Percentiles rank a stretch among this genome's conserved stretches.
phyloP scores from a whole-genome alignment of 2,113 vertebrate species.

The Thamnophis sirtalis region DNA sequence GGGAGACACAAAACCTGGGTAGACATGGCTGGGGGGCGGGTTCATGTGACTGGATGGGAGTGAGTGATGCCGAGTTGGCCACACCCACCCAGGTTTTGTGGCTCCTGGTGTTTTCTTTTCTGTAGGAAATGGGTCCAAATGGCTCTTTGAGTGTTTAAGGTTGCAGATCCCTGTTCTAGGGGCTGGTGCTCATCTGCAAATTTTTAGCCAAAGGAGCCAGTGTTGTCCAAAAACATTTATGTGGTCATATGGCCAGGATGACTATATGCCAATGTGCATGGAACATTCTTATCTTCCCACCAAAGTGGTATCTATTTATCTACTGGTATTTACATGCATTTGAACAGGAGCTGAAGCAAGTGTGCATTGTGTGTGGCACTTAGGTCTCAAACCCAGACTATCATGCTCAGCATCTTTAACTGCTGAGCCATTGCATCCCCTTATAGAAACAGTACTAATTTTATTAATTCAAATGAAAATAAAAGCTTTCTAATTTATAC shows the following conservation, averaged over 20 bases:
- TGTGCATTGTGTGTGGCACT: not conserved
- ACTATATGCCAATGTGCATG: not conserved
- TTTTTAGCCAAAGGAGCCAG: not conserved
- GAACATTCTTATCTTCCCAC: not conserved
- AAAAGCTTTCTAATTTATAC: not conserved
- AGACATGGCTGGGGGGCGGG: too few species aligned
- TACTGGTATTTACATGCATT: not conserved
- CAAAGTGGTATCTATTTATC: not conserved
- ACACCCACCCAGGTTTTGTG: too few species aligned
- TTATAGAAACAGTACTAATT: not conserved
- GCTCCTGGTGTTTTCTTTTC: too few species aligned
- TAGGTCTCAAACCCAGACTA: not conserved
- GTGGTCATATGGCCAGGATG: not conserved
- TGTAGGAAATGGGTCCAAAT: too few species aligned
- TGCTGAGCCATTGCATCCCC: not conserved
- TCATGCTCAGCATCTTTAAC: not conserved
- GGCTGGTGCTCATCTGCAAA: too few species aligned
- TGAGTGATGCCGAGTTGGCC: too few species aligned
- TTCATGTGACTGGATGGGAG: too few species aligned
- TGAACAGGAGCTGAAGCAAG: not conserved
- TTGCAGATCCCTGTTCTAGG: too few species aligned
- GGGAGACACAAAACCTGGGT: too few species aligned
- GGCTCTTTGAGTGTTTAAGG: too few species aligned
- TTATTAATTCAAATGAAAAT: not conserved
- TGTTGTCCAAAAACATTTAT: not conserved